A percentile compares a stretch with the other conserved stretches of the same genome.
Conservation (phyloP, 2,888 invertebrate species). For the Aradus depressus region DNA sequence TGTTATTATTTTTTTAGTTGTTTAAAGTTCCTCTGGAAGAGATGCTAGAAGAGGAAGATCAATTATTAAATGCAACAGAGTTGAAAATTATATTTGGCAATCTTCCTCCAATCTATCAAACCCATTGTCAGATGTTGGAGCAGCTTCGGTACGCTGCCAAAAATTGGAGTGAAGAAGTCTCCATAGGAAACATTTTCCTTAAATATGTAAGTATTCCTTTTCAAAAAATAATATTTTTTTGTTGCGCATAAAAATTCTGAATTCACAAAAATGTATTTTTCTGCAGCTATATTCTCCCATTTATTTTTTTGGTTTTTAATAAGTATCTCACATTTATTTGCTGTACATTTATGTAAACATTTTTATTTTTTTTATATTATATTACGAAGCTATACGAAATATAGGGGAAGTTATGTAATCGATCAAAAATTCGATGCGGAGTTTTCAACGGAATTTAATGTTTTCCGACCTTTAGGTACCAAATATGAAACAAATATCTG, state of each 20-base stretch:
- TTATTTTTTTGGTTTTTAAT: too few relatives aligned
- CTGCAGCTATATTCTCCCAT: neutral
- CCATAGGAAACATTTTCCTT: conserved; percentile 78
- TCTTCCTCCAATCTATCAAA: conserved; percentile 85
- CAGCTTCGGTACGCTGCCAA: conserved; percentile 49
- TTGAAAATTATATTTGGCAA: conserved; percentile 91
- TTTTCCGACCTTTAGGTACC: too few relatives aligned
- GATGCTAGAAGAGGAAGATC: conserved; percentile 64
- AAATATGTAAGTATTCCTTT: conserved; percentile 48
- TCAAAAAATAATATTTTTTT: neutral
- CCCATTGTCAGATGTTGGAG: conserved; percentile 67
- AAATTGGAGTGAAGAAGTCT: conserved; percentile 79
- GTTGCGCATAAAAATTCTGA: neutral
- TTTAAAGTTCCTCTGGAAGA: conserved; percentile 89
- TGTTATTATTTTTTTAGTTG: too few relatives aligned
- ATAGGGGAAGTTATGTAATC: too few relatives aligned
- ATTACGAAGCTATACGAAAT: too few relatives aligned
- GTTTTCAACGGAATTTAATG: too few relatives aligned
- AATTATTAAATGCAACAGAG: conserved; percentile 79
- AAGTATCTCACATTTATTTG: neutral
- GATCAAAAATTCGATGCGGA: too few relatives aligned
- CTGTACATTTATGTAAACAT: too few relatives aligned
- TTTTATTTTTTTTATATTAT: neutral
- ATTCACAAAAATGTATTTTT: neutral
- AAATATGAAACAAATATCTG: too few relatives aligned